phyloP scores from a whole-genome alignment of 2,888 invertebrate genomes.

The Hydraecia micacea region DNA sequence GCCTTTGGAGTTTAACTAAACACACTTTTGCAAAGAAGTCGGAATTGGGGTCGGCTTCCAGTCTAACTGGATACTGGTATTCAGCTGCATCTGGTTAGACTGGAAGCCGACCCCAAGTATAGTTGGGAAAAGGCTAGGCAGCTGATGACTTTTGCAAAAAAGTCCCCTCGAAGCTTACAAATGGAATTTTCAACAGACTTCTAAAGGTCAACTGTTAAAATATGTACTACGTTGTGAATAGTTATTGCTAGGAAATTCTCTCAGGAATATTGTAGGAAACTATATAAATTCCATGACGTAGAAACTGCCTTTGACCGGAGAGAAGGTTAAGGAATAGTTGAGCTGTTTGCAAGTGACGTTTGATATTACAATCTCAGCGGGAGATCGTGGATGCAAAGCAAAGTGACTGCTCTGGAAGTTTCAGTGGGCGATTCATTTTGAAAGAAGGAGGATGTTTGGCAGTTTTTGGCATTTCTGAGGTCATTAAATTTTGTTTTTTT shows the following conservation, averaged over 20 bases:
- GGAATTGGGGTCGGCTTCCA: no score
- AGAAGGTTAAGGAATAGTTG: constrained; percentile 8
- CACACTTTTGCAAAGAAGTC: neutral
- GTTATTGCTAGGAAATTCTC: neutral
- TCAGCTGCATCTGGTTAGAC: no score
- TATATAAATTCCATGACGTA: constrained; percentile 2
- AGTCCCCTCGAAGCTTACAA: constrained; percentile 1
- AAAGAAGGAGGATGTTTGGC: neutral
- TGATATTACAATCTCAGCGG: constrained; percentile 8
- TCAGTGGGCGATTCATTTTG: neutral
- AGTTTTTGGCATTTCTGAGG: neutral
- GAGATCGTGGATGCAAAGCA: neutral
- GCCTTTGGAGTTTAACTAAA: constrained; percentile 7
- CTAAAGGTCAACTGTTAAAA: neutral
- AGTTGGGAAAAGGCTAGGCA: no score
- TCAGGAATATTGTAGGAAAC: neutral
- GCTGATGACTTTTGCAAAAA: neutral
- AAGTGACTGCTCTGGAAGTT: constrained; percentile 2
- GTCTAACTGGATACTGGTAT: no score
- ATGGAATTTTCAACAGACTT: constrained; percentile 12
- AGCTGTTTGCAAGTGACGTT: constrained; percentile 14
- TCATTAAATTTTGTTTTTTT: neutral
- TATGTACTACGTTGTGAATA: neutral
- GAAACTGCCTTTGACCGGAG: neutral
- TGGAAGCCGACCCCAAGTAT: no score